phyloP scores from a whole-genome alignment of 2,797 vertebrate genomes.

The Acipenser oxyrinchus region DNA sequence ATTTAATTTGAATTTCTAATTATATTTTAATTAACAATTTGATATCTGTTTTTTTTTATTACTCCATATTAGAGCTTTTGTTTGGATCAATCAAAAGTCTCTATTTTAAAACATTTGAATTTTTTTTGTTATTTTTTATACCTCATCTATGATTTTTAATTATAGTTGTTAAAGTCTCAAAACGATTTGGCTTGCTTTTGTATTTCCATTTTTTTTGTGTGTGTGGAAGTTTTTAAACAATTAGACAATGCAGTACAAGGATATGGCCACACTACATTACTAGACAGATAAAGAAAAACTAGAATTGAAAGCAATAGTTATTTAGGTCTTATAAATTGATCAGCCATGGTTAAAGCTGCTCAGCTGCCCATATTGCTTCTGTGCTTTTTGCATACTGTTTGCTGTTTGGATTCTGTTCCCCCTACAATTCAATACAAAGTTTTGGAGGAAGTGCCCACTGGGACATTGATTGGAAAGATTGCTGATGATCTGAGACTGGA shows the following conservation, averaged over 20 bases:
- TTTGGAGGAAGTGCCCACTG: slow-evolving; percentile 70
- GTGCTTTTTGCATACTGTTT: slow-evolving; percentile 24
- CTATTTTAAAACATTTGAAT: background rate
- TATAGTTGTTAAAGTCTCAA: background rate
- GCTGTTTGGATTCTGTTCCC: slow-evolving; percentile 32
- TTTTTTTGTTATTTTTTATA: slow-evolving; percentile 1
- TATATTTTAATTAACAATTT: background rate
- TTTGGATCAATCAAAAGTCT: background rate
- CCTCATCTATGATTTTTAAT: background rate
- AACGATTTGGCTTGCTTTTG: background rate
- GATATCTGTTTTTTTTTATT: slow-evolving; percentile 2
- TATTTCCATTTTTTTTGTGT: too few relatives aligned
- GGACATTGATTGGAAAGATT: slow-evolving; percentile 71
- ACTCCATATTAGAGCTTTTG: background rate
- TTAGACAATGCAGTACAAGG: too few relatives aligned
- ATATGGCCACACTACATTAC: too few relatives aligned
- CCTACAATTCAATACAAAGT: slow-evolving; percentile 61
- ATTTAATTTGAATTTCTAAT: background rate
- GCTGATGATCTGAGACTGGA: slow-evolving; percentile 60
- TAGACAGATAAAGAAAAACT: too few relatives aligned
- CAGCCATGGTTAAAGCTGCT: slow-evolving; percentile 44
- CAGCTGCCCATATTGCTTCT: slow-evolving; percentile 32
- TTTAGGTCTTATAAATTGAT: background rate
- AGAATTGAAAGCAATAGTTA: too few relatives aligned
- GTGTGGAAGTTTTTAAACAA: too few relatives aligned